These are phyloP conservation scores for Clarias fuscus DNA, from an alignment of 2,797 vertebrate genomes.

Conservation along the genomic window DNA sequence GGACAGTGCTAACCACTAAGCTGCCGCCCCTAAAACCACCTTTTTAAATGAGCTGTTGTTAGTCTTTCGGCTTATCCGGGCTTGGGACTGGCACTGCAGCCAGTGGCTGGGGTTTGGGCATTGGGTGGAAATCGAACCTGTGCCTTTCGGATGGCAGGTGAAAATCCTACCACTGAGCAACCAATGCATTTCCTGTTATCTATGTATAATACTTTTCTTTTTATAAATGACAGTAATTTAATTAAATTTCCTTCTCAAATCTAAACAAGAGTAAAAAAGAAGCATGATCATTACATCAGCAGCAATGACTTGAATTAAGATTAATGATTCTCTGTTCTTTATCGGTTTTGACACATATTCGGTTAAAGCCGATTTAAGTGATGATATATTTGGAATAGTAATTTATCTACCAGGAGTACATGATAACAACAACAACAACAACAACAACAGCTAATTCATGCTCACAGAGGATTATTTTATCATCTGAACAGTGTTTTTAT, in stretches of 20 bases:
- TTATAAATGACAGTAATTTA: background rate
- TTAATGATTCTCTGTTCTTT: background rate
- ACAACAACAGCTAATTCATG: background rate
- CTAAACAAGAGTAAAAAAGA: background rate
- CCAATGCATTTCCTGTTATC: no score
- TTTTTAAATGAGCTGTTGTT: no score
- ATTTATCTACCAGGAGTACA: slow-evolving; percentile 10
- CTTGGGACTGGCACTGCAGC: no score
- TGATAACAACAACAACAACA: background rate
- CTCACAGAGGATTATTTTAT: background rate
- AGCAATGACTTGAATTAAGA: background rate
- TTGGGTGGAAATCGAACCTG: no score
- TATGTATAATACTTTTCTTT: background rate
- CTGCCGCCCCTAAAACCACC: no score
- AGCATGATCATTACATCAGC: background rate
- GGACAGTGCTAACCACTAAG: no score
- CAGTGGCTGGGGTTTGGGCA: no score
- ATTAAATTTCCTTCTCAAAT: background rate
- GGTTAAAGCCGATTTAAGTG: background rate
- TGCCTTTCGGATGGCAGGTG: no score
- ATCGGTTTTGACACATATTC: slow-evolving; percentile 13
- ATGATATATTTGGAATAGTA: slow-evolving; percentile 1
- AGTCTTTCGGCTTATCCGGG: no score
- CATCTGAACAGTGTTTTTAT: background rate
- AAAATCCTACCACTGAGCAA: no score